These are phyloP conservation scores for Delichon dasypus DNA, from an alignment of 2,797 vertebrate species.

Conservation along the genomic window DNA sequence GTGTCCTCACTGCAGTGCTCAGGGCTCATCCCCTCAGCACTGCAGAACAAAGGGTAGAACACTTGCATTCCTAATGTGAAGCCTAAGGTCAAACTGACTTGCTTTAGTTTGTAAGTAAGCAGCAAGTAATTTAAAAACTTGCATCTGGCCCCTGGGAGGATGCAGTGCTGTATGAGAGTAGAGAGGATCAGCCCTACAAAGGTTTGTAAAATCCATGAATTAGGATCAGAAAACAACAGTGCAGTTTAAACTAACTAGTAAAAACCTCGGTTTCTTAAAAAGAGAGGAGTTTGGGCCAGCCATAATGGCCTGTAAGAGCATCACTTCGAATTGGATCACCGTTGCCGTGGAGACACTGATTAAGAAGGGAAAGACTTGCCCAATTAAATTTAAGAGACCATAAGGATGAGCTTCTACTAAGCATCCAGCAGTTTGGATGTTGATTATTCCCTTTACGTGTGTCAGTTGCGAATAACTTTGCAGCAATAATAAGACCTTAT, in stretches of 20 bases:
- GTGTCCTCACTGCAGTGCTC: fast-evolving
- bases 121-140: background rate
- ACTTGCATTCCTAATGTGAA: fast-evolving
- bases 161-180: fast-evolving
- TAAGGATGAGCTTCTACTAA: background rate
- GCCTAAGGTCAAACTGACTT: background rate
- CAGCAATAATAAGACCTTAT: background rate
- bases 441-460: background rate
- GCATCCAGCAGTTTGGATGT: too few species aligned
- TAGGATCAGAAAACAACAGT: background rate
- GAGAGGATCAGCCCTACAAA: background rate
- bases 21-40: background rate
- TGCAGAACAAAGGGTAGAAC: background rate
- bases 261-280: background rate
- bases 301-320: background rate
- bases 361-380: too few species aligned
- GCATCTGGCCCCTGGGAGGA: background rate
- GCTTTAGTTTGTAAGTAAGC: background rate
- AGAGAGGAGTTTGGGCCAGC: background rate
- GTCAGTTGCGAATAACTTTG: background rate
- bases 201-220: too few species aligned
- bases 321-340: fast-evolving
- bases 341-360: fast-evolving
- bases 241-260: background rate
- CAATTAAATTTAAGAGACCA: fast-evolving